Conservation (phyloP, 2,797 vertebrate species). For the Sebastolobus alascanus region DNA sequence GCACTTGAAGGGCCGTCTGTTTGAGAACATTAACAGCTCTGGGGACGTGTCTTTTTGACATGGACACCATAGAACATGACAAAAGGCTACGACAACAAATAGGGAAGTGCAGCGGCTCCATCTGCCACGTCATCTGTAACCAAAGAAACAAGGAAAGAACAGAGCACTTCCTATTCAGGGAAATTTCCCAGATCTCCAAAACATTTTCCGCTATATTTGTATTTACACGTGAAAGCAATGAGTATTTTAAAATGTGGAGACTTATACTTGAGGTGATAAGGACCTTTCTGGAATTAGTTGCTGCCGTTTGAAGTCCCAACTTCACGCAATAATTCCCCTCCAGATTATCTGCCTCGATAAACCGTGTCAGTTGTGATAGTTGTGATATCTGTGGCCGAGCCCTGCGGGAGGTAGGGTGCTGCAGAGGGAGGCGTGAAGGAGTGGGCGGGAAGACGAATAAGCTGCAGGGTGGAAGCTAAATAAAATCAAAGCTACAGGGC, state of each 20-base stretch:
- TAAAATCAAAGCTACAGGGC: constrained; percentile 51
- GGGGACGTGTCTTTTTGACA: constrained; percentile 52
- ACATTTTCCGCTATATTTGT: not conserved
- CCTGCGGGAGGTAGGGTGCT: constrained; percentile 47
- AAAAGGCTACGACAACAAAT: constrained; percentile 21
- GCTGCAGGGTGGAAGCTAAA: constrained; percentile 51
- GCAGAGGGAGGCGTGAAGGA: constrained; percentile 52
- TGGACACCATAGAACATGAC: constrained; percentile 20
- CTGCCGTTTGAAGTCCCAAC: constrained; percentile 22
- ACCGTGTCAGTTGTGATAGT: constrained; percentile 59
- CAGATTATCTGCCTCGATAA: constrained; percentile 56
- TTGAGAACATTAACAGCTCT: constrained; percentile 50
- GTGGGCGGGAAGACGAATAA: constrained; percentile 32
- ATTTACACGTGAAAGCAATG: too few species aligned
- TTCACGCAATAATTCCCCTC: constrained; percentile 4
- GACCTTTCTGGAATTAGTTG: not conserved
- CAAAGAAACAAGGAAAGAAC: not conserved
- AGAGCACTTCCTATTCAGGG: not conserved
- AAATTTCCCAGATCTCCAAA: not conserved
- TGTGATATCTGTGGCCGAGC: constrained; percentile 55
- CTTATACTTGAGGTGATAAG: not conserved
- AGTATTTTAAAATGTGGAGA: not conserved
- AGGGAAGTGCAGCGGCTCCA: constrained; percentile 1
- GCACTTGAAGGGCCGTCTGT: constrained; percentile 67
- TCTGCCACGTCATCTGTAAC: constrained; percentile 18